phyloP scores from a whole-genome alignment of 2,113 vertebrate genomes.

The Calidris pygmaea region DNA sequence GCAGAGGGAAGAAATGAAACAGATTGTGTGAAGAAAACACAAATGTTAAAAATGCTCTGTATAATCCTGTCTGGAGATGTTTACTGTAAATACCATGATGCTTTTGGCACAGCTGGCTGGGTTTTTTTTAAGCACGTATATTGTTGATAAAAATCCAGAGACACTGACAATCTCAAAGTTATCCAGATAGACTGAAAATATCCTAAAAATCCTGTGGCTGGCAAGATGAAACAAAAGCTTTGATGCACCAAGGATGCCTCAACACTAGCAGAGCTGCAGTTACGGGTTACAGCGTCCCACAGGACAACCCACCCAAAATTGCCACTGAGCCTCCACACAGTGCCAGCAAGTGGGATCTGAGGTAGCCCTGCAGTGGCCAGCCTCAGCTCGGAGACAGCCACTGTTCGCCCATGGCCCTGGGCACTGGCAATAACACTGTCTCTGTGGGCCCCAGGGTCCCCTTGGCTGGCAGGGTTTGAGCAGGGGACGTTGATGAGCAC shows the following conservation, averaged over 20 bases:
- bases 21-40: not conserved
- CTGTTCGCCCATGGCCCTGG: rapidly evolving
- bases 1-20: not conserved
- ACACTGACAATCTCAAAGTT: not conserved
- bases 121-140: not conserved
- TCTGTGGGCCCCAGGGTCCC: too few relatives aligned
- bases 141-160: slow-evolving; percentile 3
- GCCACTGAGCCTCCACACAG: not conserved
- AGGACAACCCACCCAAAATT: not conserved
- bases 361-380: not conserved
- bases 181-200: not conserved
- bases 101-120: not conserved
- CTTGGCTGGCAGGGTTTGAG: not conserved
- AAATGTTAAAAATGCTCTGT: not conserved
- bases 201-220: not conserved
- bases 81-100: not conserved
- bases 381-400: not conserved
- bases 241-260: not conserved
- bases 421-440: not conserved
- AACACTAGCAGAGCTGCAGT: not conserved
- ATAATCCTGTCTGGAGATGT: not conserved
- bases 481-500: not conserved
- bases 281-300: not conserved
- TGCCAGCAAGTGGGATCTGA: not conserved
- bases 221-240: slow-evolving; percentile 10